These are phyloP conservation scores for Thalassarche chlororhynchos DNA, from an alignment of 2,113 vertebrate genomes.

Conservation along the genomic window DNA sequence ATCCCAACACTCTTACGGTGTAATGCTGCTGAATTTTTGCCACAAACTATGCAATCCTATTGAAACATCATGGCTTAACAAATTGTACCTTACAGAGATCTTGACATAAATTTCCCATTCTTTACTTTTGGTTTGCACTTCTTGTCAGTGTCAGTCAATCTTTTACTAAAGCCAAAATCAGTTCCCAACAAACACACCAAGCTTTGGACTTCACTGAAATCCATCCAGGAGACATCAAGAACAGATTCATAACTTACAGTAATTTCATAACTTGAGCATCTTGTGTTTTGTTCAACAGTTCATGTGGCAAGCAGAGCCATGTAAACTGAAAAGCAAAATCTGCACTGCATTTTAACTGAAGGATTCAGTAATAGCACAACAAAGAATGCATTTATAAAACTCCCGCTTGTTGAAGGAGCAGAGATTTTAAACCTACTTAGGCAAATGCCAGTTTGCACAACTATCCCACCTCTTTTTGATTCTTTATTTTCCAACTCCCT, in stretches of 20 bases:
- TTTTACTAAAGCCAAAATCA: not conserved
- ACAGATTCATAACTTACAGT: not conserved
- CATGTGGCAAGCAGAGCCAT: not conserved
- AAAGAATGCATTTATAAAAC: not conserved
- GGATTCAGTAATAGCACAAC: not conserved
- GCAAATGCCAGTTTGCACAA: not conserved
- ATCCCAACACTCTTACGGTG: rapidly evolving
- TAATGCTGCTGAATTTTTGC: not conserved
- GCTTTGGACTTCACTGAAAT: not conserved
- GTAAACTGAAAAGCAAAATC: not conserved
- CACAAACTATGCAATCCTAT: not conserved
- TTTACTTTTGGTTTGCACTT: not conserved
- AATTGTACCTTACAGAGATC: not conserved
- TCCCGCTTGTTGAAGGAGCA: not conserved
- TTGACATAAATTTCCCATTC: not conserved
- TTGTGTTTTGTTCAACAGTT: not conserved
- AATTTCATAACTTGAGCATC: not conserved
- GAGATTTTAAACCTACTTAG: not conserved
- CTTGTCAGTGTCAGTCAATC: not conserved
- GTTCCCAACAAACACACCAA: not conserved
- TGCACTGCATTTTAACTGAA: not conserved
- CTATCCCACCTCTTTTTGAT: not conserved
- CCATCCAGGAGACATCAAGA: not conserved
- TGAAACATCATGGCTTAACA: not conserved
- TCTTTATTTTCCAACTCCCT: not conserved